Conservation (phyloP, 2,797 vertebrate genomes). For the Mormyrus proboscirostris region DNA sequence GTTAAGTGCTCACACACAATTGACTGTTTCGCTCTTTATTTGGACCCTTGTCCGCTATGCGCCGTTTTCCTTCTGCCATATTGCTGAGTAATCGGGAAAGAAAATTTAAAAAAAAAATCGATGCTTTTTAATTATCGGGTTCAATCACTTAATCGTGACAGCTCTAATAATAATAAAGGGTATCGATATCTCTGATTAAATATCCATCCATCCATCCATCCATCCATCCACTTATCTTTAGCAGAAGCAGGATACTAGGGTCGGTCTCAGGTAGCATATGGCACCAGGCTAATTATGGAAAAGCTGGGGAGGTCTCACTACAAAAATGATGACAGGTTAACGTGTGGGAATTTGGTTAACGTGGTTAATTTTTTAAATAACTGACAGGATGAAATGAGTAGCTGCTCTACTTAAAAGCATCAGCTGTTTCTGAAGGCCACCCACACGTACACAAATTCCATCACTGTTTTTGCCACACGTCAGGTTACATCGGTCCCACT, state of each 20-base stretch:
- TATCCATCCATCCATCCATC: neutral
- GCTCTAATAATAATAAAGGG: neutral
- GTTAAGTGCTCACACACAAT: neutral
- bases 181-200: neutral
- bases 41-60: neutral
- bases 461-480: neutral
- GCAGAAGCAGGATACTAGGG: neutral
- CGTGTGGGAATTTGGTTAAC: neutral
- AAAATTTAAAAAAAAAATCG: neutral
- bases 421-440: neutral
- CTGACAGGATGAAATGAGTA: neutral
- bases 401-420: neutral
- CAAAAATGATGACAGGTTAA: neutral
- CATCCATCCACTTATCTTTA: neutral
- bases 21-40: neutral
- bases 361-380: neutral
- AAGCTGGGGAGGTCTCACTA: neutral
- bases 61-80: neutral
- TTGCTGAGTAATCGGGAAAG: neutral
- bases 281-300: neutral
- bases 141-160: neutral
- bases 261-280: neutral
- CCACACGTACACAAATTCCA: neutral
- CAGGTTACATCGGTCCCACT: neutral
- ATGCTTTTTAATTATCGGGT: neutral